These are phyloP conservation scores for Parasteatoda tepidariorum DNA, from an alignment of 1,140 invertebrate genomes.

Conservation along the genomic window DNA sequence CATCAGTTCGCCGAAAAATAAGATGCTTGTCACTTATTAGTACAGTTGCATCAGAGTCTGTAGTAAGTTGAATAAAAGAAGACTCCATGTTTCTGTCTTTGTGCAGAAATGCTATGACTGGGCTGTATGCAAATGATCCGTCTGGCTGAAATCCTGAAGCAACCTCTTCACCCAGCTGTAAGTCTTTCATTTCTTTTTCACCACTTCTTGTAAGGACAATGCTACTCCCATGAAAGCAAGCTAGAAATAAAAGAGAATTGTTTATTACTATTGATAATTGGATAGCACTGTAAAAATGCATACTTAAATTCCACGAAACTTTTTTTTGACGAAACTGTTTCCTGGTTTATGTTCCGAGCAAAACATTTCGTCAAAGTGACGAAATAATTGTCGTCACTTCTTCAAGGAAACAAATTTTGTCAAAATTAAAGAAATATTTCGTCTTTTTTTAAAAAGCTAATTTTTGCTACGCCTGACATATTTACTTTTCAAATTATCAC, in stretches of 20 bases:
- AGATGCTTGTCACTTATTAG: conserved; percentile 68
- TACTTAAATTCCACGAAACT: neutral
- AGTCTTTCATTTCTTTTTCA: conserved; percentile 74
- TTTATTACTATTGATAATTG: neutral
- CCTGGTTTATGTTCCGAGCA: neutral
- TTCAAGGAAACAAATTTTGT: neutral
- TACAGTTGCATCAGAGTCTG: conserved; percentile 84
- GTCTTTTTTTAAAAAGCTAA: too few species aligned
- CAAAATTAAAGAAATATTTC: neutral
- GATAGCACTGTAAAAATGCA: neutral
- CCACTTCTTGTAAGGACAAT: conserved; percentile 74
- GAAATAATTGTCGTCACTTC: too few species aligned
- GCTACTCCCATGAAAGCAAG: conserved; percentile 80
- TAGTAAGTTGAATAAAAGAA: conserved; percentile 68
- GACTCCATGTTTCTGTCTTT: conserved; percentile 71
- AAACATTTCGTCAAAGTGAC: neutral
- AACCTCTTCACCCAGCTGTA: conserved; percentile 84
- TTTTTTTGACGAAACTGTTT: neutral
- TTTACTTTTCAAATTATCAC: too few species aligned
- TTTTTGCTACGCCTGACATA: too few species aligned
- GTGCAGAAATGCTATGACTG: conserved; percentile 92
- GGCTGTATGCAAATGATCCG: conserved; percentile 81
- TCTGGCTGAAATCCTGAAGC: conserved; percentile 75
- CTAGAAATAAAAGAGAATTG: conserved; percentile 65
- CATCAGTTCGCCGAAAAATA: neutral